A percentile compares a stretch with the other conserved stretches of the same genome.
phyloP scores from a whole-genome alignment of 2,797 vertebrate genomes.

The Lepilemur ruficaudatus region DNA sequence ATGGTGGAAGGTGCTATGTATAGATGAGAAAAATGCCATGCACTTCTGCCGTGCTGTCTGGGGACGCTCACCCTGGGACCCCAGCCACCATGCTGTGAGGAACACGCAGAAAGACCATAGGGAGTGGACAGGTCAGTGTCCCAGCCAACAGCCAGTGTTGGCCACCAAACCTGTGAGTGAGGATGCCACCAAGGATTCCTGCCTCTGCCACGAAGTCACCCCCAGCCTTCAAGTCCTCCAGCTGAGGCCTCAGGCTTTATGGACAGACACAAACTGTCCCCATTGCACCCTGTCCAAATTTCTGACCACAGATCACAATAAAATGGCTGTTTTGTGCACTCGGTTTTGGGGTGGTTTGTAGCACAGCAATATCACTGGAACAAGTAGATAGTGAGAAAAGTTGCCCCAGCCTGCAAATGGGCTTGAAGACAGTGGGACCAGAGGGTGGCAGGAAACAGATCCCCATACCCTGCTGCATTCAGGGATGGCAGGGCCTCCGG shows the following conservation, averaged over 20 bases:
- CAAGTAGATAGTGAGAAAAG: background rate
- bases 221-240: background rate
- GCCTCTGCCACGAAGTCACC: background rate
- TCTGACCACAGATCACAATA: background rate
- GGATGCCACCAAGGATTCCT: background rate
- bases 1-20: background rate
- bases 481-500: background rate
- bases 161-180: background rate
- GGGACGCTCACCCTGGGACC: background rate
- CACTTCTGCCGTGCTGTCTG: background rate
- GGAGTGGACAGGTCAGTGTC: background rate
- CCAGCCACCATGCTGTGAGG: background rate
- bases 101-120: background rate
- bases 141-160: accelerated
- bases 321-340: background rate
- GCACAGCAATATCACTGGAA: background rate
- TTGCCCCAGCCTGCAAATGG: background rate
- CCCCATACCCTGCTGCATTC: background rate
- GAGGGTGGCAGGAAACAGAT: background rate
- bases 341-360: background rate
- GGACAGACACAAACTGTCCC: background rate
- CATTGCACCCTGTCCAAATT: accelerated
- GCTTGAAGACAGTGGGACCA: background rate
- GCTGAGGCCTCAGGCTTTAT: accelerated
- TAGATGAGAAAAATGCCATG: accelerated